Conservation (phyloP, 2,797 vertebrate genomes). For the Microchirus variegatus region DNA sequence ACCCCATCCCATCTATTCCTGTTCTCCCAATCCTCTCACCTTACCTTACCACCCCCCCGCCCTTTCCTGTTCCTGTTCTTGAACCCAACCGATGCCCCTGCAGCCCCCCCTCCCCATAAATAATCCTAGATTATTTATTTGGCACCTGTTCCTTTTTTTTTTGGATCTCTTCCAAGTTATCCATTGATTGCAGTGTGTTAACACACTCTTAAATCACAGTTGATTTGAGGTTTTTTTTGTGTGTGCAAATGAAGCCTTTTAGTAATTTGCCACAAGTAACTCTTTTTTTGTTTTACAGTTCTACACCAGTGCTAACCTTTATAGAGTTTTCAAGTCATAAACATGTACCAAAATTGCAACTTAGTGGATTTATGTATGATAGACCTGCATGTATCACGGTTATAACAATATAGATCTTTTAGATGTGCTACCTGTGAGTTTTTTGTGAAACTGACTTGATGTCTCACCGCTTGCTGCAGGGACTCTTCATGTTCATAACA, state of each 20-base stretch:
- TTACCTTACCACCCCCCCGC: slow-evolving; percentile 17
- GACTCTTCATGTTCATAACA: slow-evolving; percentile 97
- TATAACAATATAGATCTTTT: slow-evolving; percentile 24
- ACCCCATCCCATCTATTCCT: slow-evolving; percentile 49
- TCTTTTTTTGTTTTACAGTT: slow-evolving; percentile 5
- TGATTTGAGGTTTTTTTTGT: slow-evolving; percentile 35
- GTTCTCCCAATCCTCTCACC: slow-evolving; percentile 38
- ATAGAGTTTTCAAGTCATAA: slow-evolving; percentile 21
- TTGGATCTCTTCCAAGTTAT: slow-evolving; percentile 37
- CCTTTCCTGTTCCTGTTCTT: slow-evolving; percentile 39
- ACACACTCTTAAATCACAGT: slow-evolving; percentile 54
- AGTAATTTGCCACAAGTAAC: slow-evolving; percentile 37
- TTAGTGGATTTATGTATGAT: not conserved
- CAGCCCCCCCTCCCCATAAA: slow-evolving; percentile 63
- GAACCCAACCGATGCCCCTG: slow-evolving; percentile 31
- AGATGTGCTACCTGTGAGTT: not conserved
- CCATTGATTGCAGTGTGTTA: slow-evolving; percentile 57
- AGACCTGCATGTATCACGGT: slow-evolving; percentile 32
- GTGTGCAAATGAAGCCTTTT: slow-evolving; percentile 46
- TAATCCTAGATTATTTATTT: slow-evolving; percentile 80
- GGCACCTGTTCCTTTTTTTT: slow-evolving; percentile 39
- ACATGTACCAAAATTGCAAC: slow-evolving; percentile 9
- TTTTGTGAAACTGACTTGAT: slow-evolving; percentile 54
- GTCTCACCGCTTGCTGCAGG: slow-evolving; percentile 80
- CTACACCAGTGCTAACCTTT: slow-evolving; percentile 26